These are phyloP conservation scores for Bombycilla garrulus DNA, from an alignment of 2,113 vertebrate species.

Conservation along the genomic window DNA sequence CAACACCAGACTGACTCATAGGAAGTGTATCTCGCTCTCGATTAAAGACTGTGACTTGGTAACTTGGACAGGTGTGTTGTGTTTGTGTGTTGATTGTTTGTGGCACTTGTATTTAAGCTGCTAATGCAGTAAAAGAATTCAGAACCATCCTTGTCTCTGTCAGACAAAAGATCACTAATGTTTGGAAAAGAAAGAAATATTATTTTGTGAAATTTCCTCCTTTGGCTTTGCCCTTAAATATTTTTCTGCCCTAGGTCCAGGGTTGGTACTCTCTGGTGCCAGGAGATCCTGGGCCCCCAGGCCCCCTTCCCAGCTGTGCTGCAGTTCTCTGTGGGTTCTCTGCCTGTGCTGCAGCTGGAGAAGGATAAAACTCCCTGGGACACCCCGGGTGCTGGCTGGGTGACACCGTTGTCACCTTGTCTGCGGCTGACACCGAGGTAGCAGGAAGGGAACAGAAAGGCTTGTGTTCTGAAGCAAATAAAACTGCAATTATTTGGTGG, in stretches of 20 bases:
- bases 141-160: not conserved
- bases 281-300: not conserved
- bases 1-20: not conserved
- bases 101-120: not conserved
- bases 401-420: not conserved
- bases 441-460: not conserved
- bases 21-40: not conserved
- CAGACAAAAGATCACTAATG: not conserved
- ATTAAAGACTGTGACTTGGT: not conserved
- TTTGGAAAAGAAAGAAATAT: not conserved
- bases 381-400: accelerated
- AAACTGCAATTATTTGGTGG: not conserved
- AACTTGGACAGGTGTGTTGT: not conserved
- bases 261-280: not conserved
- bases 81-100: not conserved
- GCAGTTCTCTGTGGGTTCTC: not conserved
- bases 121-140: not conserved
- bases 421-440: not conserved
- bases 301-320: not conserved
- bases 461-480: not conserved
- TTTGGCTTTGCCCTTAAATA: not conserved
- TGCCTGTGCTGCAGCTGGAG: not conserved
- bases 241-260: not conserved
- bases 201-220: not conserved
- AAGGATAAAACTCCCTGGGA: not conserved